These are phyloP conservation scores for Abrostola triplasia DNA, from an alignment of 2,888 invertebrate species.

Conservation along the genomic window DNA sequence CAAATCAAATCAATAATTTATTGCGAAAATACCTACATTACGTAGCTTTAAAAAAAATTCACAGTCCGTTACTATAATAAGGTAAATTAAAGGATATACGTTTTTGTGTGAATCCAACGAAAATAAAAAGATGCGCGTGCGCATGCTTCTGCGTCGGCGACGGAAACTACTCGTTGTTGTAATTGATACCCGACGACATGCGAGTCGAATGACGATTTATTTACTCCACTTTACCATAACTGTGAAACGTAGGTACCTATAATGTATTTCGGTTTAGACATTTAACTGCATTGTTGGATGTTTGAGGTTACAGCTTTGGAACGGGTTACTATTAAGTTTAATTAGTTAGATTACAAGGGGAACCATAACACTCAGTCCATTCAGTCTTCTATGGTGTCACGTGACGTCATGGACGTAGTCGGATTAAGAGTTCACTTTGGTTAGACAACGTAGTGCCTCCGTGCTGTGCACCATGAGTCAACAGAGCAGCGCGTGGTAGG, in stretches of 20 bases:
- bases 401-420: too few species aligned
- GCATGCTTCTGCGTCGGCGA: conserved; percentile 4
- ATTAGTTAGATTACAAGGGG: too few species aligned
- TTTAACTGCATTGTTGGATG: too few species aligned
- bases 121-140: background rate
- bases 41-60: too few species aligned
- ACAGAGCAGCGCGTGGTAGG: conserved; percentile 11
- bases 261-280: background rate
- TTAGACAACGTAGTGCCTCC: background rate
- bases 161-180: conserved; percentile 6
- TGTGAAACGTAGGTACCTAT: background rate
- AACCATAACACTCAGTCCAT: too few species aligned
- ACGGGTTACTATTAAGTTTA: too few species aligned
- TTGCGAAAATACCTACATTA: too few species aligned
- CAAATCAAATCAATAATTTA: too few species aligned
- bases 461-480: background rate
- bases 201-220: conserved; percentile 1
- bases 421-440: background rate
- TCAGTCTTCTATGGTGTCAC: too few species aligned
- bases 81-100: background rate
- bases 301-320: too few species aligned
- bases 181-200: conserved; percentile 2
- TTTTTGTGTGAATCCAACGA: background rate
- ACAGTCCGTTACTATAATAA: too few species aligned
- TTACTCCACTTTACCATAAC: background rate